A percentile compares a stretch with the other conserved stretches of the same genome.
Evolutionary conservation across 2,888 invertebrate genomes (phyloP).

Genomic region (Macrosoma leucophasiata): DNA sequence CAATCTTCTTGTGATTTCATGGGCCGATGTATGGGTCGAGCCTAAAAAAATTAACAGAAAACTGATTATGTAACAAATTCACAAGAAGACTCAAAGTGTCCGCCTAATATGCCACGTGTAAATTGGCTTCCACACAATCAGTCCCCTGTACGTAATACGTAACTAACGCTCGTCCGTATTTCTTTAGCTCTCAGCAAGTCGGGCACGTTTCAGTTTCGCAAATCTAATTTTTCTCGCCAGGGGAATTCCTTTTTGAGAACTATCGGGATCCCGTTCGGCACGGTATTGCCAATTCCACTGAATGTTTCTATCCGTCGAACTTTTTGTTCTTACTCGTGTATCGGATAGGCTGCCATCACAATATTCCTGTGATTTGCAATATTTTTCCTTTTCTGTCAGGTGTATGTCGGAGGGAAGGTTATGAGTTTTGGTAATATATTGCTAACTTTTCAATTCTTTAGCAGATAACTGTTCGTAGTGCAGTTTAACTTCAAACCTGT

Average conservation of each 20-base stretch:
- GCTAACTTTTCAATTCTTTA: too few relatives aligned
- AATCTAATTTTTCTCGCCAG: conserved; percentile 63
- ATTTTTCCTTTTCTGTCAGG: too few relatives aligned
- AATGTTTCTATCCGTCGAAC: conserved; percentile 36
- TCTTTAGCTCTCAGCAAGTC: conserved; percentile 26
- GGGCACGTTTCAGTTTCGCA: conserved; percentile 63
- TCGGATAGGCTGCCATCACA: conserved; percentile 20
- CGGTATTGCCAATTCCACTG: conserved; percentile 57
- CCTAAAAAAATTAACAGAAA: conserved; percentile 1
- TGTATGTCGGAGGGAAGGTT: too few relatives aligned
- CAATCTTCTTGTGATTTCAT: neutral
- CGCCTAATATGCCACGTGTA: conserved; percentile 8
- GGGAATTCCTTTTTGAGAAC: conserved; percentile 63
- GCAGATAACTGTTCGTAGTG: too few relatives aligned
- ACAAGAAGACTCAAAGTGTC: neutral
- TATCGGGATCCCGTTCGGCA: conserved; percentile 43
- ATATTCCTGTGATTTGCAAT: too few relatives aligned
- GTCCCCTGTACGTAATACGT: conserved; percentile 15
- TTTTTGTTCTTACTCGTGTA: conserved; percentile 28
- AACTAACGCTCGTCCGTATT: conserved; percentile 24
- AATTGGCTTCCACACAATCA: conserved; percentile 5
- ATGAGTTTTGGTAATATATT: too few relatives aligned
- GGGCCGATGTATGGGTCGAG: neutral
- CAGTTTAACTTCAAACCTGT: too few relatives aligned
- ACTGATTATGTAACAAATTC: neutral